Conservation (phyloP, 2,797 vertebrate genomes). For the Neopelma chrysocephalum region DNA sequence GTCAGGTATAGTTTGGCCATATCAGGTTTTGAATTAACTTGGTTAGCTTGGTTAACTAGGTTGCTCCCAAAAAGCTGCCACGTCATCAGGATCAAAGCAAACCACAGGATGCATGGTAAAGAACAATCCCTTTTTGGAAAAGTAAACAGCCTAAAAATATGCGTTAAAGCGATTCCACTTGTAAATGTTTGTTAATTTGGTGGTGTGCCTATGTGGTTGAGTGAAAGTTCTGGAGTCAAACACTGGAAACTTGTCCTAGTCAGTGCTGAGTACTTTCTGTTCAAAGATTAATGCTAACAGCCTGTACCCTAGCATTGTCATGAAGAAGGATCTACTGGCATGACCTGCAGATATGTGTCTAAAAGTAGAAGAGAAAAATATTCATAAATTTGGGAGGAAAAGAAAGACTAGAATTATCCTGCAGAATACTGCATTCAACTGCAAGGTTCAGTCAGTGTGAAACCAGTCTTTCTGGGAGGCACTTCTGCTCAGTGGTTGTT, state of each 20-base stretch:
- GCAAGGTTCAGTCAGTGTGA: not conserved
- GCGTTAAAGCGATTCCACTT: not conserved
- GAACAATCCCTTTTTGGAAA: not conserved
- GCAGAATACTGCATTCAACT: not conserved
- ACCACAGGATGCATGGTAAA: not conserved
- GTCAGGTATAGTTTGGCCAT: not conserved
- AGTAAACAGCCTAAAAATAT: not conserved
- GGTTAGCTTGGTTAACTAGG: not conserved
- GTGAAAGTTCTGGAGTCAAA: not conserved
- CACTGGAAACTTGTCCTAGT: not conserved
- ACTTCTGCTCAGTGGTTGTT: not conserved
- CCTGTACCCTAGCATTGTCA: not conserved
- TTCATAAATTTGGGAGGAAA: rapidly evolving
- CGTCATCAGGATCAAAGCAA: not conserved
- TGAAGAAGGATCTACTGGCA: not conserved
- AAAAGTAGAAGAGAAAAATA: not conserved
- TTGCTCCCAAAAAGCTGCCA: not conserved
- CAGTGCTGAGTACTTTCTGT: not conserved
- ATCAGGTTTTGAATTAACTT: not conserved
- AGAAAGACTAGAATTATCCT: not conserved
- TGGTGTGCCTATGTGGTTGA: not conserved
- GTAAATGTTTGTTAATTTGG: not conserved
- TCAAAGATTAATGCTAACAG: not conserved
- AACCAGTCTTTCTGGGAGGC: not conserved
- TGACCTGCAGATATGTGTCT: not conserved